phyloP scores from a whole-genome alignment of 2,888 invertebrate genomes.

The Amphipyra tragopoginis region DNA sequence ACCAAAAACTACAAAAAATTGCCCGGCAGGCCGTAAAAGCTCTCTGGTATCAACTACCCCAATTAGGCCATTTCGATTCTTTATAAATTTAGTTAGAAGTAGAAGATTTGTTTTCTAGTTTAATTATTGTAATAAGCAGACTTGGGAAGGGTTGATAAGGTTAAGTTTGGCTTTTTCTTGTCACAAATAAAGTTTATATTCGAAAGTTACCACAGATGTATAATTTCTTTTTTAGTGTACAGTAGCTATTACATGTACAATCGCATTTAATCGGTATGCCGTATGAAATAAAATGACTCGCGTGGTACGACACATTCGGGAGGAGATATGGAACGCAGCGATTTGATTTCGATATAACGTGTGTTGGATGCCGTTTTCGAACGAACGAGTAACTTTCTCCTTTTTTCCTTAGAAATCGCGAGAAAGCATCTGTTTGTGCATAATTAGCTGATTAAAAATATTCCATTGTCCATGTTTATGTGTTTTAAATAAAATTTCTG shows the following conservation, averaged over 20 bases:
- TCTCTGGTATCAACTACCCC: too few relatives aligned
- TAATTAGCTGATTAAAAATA: constrained; percentile 50
- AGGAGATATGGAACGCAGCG: constrained; percentile 62
- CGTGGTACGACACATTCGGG: constrained; percentile 70
- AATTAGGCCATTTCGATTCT: too few relatives aligned
- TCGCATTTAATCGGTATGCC: constrained; percentile 53
- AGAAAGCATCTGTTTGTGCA: constrained; percentile 56
- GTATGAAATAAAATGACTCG: constrained; percentile 63
- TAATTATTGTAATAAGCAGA: not conserved
- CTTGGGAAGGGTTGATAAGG: not conserved
- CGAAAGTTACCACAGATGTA: constrained; percentile 65
- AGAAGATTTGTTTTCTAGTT: too few relatives aligned
- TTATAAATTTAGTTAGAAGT: too few relatives aligned
- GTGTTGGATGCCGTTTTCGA: constrained; percentile 65
- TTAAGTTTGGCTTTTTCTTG: constrained; percentile 14
- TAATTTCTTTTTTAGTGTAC: constrained; percentile 60
- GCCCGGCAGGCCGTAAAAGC: too few relatives aligned
- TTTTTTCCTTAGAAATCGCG: constrained; percentile 61
- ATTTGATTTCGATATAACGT: constrained; percentile 73
- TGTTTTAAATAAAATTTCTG: not conserved
- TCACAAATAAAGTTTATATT: constrained; percentile 57
- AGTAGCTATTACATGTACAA: constrained; percentile 68
- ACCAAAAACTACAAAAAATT: too few relatives aligned
- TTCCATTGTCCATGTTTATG: constrained; percentile 10
- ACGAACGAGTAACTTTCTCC: constrained; percentile 76